These are phyloP conservation scores for Thripadectes ignobilis DNA, from an alignment of 2,797 vertebrate species.

Conservation along the genomic window DNA sequence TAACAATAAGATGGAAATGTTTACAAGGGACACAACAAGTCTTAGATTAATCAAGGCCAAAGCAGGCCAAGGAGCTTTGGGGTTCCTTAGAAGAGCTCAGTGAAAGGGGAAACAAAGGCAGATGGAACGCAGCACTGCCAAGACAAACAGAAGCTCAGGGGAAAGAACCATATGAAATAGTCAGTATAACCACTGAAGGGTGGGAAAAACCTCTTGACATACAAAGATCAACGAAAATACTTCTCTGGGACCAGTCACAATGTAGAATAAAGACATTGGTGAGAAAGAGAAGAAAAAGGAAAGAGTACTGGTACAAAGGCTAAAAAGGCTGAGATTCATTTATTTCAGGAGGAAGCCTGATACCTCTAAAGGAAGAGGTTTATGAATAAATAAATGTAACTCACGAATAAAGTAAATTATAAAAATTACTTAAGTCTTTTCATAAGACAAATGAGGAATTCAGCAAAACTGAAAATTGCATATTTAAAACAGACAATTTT, in stretches of 20 bases:
- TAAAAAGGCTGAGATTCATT: not conserved
- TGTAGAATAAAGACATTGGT: not conserved
- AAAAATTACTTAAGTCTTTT: not conserved
- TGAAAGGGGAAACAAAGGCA: not conserved
- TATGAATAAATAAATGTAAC: not conserved
- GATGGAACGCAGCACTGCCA: not conserved
- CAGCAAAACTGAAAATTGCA: not conserved
- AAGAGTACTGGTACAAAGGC: not conserved
- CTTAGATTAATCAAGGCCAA: slow-evolving; percentile 14
- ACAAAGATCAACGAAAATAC: not conserved
- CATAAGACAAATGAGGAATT: not conserved
- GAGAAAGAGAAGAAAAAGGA: not conserved
- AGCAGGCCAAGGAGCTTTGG: not conserved
- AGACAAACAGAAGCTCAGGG: not conserved
- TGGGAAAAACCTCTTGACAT: not conserved
- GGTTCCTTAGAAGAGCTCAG: not conserved
- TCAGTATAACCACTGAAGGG: not conserved
- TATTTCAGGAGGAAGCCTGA: not conserved
- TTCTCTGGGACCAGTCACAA: not conserved
- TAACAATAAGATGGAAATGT: not conserved
- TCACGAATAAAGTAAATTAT: not conserved
- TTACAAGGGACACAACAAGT: not conserved
- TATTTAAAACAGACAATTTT: not conserved
- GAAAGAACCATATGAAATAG: not conserved
- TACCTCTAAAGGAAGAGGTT: not conserved